Evolutionary conservation across 2,797 vertebrate species (phyloP).

Genomic region (Pempheris klunzingeri): DNA sequence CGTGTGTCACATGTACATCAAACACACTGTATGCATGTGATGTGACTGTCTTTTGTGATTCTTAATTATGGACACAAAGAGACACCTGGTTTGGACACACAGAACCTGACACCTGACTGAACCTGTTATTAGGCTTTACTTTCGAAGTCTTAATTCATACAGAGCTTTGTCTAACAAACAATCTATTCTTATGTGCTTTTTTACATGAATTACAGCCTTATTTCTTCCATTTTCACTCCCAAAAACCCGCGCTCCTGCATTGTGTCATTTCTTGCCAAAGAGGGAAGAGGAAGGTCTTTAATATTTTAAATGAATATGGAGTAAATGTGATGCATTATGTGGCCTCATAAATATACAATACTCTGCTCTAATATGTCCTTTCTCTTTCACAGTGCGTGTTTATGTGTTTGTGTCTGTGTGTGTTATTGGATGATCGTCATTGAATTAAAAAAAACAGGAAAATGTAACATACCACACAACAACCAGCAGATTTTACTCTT

Average conservation of each 20-base stretch:
- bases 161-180: not conserved
- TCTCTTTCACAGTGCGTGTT: constrained; percentile 17
- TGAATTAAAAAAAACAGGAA: not conserved
- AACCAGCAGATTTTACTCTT: not conserved
- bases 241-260: constrained; percentile 19
- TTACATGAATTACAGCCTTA: not conserved
- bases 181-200: not conserved
- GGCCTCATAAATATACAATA: constrained; percentile 73
- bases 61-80: not conserved
- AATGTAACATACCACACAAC: not conserved
- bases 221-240: not conserved
- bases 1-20: not conserved
- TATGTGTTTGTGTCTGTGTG: constrained; percentile 9
- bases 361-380: constrained; percentile 52
- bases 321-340: constrained; percentile 70
- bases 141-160: not conserved
- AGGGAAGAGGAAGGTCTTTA: constrained; percentile 50
- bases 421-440: not conserved
- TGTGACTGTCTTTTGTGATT: not conserved
- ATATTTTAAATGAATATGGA: constrained; percentile 75
- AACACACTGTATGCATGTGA: not conserved
- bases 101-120: not conserved
- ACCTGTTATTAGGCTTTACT: not conserved
- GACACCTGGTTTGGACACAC: not conserved
- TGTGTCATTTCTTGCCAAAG: constrained; percentile 31